Base-by-base conservation (phyloP, 2,888 invertebrate genomes). In the Drosophila leonis region DNA sequence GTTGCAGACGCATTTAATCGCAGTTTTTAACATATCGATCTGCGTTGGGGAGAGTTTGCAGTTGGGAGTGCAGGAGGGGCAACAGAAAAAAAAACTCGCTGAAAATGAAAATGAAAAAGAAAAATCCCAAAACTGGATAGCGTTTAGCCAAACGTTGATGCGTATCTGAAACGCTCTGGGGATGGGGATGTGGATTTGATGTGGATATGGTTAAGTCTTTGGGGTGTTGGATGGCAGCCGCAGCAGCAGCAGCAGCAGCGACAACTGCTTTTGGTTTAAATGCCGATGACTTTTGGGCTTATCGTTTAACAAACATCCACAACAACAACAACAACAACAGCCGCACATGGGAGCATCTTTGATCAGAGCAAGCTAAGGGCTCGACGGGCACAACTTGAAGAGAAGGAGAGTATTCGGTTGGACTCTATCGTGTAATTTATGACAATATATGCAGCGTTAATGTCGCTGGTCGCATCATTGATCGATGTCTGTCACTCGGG, bases 391-490 rank as follows among this genome's bases (percentile, higher is more conserved):
- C 48, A 59, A 1, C 41, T 42, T 62, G 51, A 31, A 24, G 29
- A 18, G 33, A 8, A 52, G 52, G 52, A 33, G 52, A 29, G 24
- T 15, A 9, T 33, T 35, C 15, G n/a, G 10, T 37, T 42, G 59
- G 49, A 48, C 54, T 64, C 68, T 76, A 75, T 70, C 65, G 66
- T 80, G 88, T 92, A 92, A 91, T 91, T 91, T 92, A 92, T 91
- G 91, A 89, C 91, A 92, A 92, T 92, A 86, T 92, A 92, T 92
- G 84, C 92, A 90, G 92, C 87, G 92, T 89, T 91, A 91, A 92
- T 92, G 90, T 92, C 91, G 83, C 65, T 69, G 75, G 68, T 78
- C 66, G 81, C 85, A 73, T 75, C 77, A 75, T 90, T 85, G 84
- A 85, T 85, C 84, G 84, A 85, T 85, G 84, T 88, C 84, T 85